These are phyloP conservation scores for Clusia tigrina DNA, from an alignment of 2,888 invertebrate species.

Conservation along the genomic window DNA sequence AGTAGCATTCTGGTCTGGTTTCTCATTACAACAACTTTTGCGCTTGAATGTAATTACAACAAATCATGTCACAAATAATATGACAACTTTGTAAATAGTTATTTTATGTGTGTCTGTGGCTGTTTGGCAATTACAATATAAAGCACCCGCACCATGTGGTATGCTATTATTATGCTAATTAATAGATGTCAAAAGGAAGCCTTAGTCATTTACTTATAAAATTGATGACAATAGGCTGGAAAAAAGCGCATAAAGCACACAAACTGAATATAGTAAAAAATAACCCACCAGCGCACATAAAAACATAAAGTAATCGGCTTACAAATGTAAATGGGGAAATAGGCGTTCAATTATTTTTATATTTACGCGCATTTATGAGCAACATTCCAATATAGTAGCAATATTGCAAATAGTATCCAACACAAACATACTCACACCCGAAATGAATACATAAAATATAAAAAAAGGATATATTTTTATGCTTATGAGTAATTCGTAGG, in stretches of 20 bases:
- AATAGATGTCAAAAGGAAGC: slow-evolving; percentile 51
- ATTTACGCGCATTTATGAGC: no score
- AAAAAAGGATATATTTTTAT: no score
- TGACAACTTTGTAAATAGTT: background rate
- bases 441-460: no score
- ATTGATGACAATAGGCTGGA: slow-evolving; percentile 9
- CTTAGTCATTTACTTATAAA: slow-evolving; percentile 16
- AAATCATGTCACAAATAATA: slow-evolving; percentile 14
- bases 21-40: slow-evolving; percentile 47
- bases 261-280: background rate
- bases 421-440: no score
- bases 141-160: background rate
- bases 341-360: slow-evolving; percentile 51
- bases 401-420: no score
- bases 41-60: slow-evolving; percentile 8
- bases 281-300: background rate
- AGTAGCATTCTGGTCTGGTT: no score
- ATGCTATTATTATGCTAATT: slow-evolving; percentile 54
- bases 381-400: no score
- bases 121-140: background rate
- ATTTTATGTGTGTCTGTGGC: background rate
- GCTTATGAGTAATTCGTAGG: no score
- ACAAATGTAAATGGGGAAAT: slow-evolving; percentile 54
- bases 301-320: slow-evolving; percentile 46
- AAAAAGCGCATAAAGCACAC: no score